These are phyloP conservation scores for Pocillopora damicornis DNA, from an alignment of 64 coral and sea anemone genomes.

Conservation along the genomic window DNA sequence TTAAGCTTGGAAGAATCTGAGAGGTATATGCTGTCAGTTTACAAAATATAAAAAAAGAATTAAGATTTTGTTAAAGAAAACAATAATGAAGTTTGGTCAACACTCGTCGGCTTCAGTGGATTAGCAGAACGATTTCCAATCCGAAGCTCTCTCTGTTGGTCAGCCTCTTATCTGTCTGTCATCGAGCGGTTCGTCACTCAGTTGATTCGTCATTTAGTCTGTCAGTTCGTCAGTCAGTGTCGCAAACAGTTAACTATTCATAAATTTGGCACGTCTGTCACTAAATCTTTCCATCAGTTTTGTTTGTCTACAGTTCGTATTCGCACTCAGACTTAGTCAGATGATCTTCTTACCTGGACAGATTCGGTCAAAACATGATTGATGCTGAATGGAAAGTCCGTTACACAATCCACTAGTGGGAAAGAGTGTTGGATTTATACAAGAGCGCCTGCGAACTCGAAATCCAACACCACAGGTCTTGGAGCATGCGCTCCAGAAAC, in stretches of 20 bases:
- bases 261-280: too few species aligned
- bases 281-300: too few species aligned
- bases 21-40: background rate
- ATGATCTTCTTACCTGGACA: constrained; percentile 37
- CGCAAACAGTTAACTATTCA: too few species aligned
- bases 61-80: background rate
- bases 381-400: constrained; percentile 52
- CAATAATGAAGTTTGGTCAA: too few species aligned
- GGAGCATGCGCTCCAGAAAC: constrained; percentile 59
- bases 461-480: constrained; percentile 56
- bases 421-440: constrained; percentile 44
- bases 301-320: background rate
- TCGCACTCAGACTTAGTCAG: background rate
- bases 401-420: constrained; percentile 27
- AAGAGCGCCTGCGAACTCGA: constrained; percentile 44
- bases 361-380: constrained; percentile 36
- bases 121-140: too few species aligned
- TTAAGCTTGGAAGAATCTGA: background rate
- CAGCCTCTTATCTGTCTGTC: too few species aligned
- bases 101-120: too few species aligned
- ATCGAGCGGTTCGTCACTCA: too few species aligned
- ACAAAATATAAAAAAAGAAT: background rate
- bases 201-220: too few species aligned
- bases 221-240: too few species aligned
- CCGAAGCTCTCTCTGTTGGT: too few species aligned